Base-by-base conservation (phyloP, 2,797 vertebrate genomes). In the Sebastes hubbsi region DNA sequence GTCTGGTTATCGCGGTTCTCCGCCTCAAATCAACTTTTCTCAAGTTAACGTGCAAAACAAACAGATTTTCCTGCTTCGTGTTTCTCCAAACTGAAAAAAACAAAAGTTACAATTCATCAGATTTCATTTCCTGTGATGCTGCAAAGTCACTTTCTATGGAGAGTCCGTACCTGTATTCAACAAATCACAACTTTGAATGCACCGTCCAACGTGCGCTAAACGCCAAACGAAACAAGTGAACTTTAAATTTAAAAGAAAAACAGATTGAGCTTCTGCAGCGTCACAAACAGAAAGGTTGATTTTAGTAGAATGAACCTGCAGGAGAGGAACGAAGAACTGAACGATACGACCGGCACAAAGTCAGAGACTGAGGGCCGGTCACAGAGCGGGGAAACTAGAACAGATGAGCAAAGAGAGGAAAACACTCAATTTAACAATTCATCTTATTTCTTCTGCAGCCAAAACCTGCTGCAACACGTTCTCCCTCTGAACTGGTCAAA, bases 341-440 rank as follows among this genome's bases (percentile, higher is more conserved):
- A 87, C 82, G 83, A 80, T 83, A 85, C 87, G 84, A 77, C 81
- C 85, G 87, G 83, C 87, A 89, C 83, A 89, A 72, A 89, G 87
- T 88, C 84, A 79, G 71, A 83, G 79, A 78, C 76, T 42, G 34
- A 3, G 13, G 68, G 76, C 71, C 42, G 74, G 73, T 67, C 13
- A 46, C 10, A 32, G 72, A 70, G 74, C 16, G 8, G 36, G 30
- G n/a, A 75, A 61, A 64, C 30, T 1, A 59, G 34, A 59, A 56
- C 5, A 0, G 4, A 22, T 12, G 62, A 75, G 5, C 32, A 36
- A 30, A 52, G 36, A 68, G 56, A 55, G 30, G 27, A 62, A 81
- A 83, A 22, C 78, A 77, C 77, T 80, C 72, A 80, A 80, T 79
- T 69, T 66, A 59, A 61, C 67, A 34, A 65, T 80, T 67, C 72